phyloP scores from a whole-genome alignment of 2,888 invertebrate genomes.

The Lamellibrachia satsuma region DNA sequence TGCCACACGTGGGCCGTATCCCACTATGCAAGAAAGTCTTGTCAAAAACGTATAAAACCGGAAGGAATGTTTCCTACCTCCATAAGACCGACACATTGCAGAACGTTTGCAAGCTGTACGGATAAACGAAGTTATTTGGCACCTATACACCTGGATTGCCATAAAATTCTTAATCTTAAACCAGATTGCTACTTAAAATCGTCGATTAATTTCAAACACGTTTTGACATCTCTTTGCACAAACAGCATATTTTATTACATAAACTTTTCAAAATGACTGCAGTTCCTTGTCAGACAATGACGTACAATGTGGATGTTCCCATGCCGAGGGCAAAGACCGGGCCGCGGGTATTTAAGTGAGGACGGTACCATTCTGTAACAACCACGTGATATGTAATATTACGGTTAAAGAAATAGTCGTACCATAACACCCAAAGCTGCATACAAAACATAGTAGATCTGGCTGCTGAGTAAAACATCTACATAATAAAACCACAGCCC shows the following conservation, averaged over 20 bases:
- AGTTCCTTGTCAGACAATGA: background rate
- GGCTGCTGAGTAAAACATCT: background rate
- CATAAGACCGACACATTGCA: no score
- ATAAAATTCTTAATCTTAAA: no score
- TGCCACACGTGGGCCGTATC: no score
- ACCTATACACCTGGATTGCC: no score
- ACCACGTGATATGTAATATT: background rate
- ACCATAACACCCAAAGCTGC: background rate
- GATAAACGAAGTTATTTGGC: no score
- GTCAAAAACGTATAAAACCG: no score
- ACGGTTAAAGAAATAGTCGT: background rate
- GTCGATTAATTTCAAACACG: background rate
- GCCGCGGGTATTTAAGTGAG: background rate
- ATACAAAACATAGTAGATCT: background rate
- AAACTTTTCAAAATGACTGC: background rate
- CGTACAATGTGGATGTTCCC: background rate
- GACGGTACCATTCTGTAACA: background rate
- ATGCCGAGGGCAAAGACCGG: background rate
- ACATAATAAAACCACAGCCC: background rate
- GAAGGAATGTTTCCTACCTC: no score
- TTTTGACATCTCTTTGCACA: background rate
- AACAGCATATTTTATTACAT: conserved; percentile 7
- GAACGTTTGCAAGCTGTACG: no score
- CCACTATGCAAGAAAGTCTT: no score
- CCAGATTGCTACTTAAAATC: background rate